Conservation (phyloP, 2,888 invertebrate genomes). For the Latrodectus hesperus region DNA sequence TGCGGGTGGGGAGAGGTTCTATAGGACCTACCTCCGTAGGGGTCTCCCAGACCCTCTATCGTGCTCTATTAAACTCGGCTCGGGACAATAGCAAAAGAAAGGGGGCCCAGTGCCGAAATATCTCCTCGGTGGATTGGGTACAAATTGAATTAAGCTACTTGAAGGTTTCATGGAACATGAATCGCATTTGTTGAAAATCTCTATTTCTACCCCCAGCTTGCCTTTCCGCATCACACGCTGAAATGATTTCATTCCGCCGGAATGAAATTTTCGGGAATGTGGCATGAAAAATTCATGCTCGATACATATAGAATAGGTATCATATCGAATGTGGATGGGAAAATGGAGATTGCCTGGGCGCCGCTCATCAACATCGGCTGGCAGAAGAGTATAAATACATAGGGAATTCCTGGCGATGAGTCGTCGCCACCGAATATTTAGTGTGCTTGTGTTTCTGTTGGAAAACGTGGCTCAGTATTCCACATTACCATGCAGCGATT, state of each 20-base stretch:
- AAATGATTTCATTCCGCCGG: background rate
- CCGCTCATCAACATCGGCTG: background rate
- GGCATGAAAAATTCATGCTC: constrained; percentile 25
- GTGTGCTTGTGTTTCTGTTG: too few species aligned
- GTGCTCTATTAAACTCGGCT: constrained; percentile 64
- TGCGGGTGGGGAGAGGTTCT: constrained; percentile 18
- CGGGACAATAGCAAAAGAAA: constrained; percentile 30
- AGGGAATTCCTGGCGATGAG: background rate
- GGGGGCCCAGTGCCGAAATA: background rate
- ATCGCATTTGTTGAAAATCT: background rate
- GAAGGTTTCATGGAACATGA: constrained; percentile 38
- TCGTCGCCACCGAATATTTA: too few species aligned
- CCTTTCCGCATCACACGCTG: background rate
- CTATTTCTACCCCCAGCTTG: constrained; percentile 2
- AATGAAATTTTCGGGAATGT: background rate
- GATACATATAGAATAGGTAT: constrained; percentile 14
- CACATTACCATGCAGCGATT: too few species aligned
- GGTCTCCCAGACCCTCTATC: constrained; percentile 40
- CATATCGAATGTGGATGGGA: background rate
- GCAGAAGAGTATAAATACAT: background rate
- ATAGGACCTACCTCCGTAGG: constrained; percentile 22
- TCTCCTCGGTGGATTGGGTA: constrained; percentile 15
- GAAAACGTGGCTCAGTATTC: too few species aligned
- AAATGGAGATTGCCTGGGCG: background rate
- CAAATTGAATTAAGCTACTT: constrained; percentile 57